Evolutionary conservation across 2,888 invertebrate species (phyloP).

Genomic region (Cynaeus angustus): DNA sequence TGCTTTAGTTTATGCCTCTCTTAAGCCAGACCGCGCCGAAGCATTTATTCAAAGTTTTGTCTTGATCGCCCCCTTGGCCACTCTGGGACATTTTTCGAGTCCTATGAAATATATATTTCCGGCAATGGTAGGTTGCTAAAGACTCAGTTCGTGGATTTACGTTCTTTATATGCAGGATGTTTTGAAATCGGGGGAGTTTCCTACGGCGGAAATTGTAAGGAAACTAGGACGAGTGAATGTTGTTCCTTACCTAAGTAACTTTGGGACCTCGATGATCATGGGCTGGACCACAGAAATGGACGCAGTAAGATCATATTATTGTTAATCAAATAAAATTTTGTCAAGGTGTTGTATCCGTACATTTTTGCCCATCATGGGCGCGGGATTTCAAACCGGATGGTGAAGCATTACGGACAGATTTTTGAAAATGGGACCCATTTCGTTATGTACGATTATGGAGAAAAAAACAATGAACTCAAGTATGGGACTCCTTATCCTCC

Average conservation of each 20-base stretch:
- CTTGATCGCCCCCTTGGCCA: neutral
- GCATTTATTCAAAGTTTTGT: neutral
- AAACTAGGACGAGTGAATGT: neutral
- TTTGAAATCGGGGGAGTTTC: neutral
- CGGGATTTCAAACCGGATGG: neutral
- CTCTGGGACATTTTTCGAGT: neutral
- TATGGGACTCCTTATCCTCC: constrained; percentile 1
- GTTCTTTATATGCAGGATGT: neutral
- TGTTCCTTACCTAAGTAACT: neutral
- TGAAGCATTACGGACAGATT: constrained; percentile 5
- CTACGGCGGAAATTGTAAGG: neutral
- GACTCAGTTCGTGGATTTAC: neutral
- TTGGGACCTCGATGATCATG: too few relatives aligned
- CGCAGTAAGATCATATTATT: constrained; percentile 4
- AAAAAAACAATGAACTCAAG: neutral
- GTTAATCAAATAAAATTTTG: constrained; percentile 1
- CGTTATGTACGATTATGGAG: constrained; percentile 17
- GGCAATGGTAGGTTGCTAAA: neutral
- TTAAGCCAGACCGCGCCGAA: neutral
- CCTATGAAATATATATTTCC: neutral
- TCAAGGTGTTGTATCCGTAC: constrained; percentile 6
- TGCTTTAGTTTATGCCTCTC: constrained; percentile 10
- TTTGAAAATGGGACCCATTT: neutral
- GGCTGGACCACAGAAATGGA: constrained; percentile 11
- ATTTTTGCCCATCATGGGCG: constrained; percentile 20